Evolutionary conservation across 2,113 vertebrate species (phyloP).

Genomic region (Rallus limicola): DNA sequence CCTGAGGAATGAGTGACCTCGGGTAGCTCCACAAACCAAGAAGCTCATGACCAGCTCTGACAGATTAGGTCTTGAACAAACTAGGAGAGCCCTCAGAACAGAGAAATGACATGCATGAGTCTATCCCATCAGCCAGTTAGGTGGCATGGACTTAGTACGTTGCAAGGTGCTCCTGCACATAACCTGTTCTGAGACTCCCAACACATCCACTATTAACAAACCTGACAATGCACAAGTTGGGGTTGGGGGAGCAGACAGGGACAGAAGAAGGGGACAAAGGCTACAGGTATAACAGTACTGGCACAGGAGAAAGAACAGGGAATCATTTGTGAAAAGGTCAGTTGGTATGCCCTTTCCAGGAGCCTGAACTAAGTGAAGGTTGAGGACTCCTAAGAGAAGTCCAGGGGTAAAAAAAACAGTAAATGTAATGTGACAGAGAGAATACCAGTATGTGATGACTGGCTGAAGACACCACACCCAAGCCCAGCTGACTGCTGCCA

Average conservation of each 20-base stretch:
- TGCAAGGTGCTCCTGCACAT: not conserved
- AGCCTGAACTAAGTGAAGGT: not conserved
- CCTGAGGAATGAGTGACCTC: rapidly evolving
- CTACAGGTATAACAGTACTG: not conserved
- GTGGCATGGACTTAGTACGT: rapidly evolving
- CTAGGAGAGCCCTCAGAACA: not conserved
- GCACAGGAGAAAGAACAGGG: not conserved
- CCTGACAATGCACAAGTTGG: not conserved
- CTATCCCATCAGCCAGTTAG: not conserved
- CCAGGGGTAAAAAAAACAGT: rapidly evolving
- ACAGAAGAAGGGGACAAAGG: not conserved
- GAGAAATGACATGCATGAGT: rapidly evolving
- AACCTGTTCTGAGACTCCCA: rapidly evolving
- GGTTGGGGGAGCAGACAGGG: too few species aligned
- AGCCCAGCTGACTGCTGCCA: not conserved
- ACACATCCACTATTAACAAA: not conserved
- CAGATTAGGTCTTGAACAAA: rapidly evolving
- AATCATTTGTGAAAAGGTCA: not conserved
- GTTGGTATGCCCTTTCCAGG: rapidly evolving
- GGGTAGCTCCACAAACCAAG: not conserved
- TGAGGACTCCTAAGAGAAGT: not conserved
- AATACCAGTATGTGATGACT: not conserved
- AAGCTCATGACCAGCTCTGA: not conserved
- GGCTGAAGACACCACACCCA: not conserved
- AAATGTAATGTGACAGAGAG: not conserved